Evolutionary conservation across 2,888 invertebrate genomes (phyloP).

Genomic region (Nasonia oneida): DNA sequence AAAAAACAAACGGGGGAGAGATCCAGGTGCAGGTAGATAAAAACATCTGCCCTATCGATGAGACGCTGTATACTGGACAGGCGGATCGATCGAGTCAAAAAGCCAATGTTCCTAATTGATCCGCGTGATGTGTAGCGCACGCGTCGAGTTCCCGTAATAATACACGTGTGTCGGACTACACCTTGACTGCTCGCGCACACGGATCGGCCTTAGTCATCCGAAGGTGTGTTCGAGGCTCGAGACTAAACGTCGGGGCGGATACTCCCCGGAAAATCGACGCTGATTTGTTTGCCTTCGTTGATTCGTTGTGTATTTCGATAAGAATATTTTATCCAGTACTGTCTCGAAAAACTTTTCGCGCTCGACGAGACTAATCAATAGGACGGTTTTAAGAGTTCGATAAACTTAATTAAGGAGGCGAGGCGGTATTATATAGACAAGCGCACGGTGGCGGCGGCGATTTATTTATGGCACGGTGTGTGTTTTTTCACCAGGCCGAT

Average conservation of each 20-base stretch:
- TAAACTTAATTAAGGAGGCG: slow-evolving; percentile 10
- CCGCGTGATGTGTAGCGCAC: slow-evolving; percentile 51
- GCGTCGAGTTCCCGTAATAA: not conserved
- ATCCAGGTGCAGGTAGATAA: slow-evolving; percentile 71
- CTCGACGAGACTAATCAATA: slow-evolving; percentile 12
- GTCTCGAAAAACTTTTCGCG: not conserved
- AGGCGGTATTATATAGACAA: not conserved
- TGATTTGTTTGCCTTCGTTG: not conserved
- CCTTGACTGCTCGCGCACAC: slow-evolving; percentile 40
- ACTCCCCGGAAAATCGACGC: not conserved
- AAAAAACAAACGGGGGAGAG: not conserved
- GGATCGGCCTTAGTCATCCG: slow-evolving; percentile 74
- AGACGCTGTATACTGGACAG: not conserved
- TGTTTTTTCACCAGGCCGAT: not conserved
- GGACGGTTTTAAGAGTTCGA: not conserved
- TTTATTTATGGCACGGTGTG: not conserved
- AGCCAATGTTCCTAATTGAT: slow-evolving; percentile 77
- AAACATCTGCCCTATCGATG: slow-evolving; percentile 68
- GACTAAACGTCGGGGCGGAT: not conserved
- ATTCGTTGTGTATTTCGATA: too few species aligned
- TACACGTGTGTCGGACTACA: slow-evolving; percentile 17
- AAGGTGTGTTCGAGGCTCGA: slow-evolving; percentile 71
- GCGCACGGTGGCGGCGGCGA: too few species aligned
- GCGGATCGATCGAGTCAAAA: slow-evolving; percentile 64
- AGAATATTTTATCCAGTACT: too few species aligned